A percentile compares a stretch with the other conserved stretches of the same genome.
Evolutionary conservation across 2,888 invertebrate genomes (phyloP).

Genomic region (Xylophagus ater): DNA sequence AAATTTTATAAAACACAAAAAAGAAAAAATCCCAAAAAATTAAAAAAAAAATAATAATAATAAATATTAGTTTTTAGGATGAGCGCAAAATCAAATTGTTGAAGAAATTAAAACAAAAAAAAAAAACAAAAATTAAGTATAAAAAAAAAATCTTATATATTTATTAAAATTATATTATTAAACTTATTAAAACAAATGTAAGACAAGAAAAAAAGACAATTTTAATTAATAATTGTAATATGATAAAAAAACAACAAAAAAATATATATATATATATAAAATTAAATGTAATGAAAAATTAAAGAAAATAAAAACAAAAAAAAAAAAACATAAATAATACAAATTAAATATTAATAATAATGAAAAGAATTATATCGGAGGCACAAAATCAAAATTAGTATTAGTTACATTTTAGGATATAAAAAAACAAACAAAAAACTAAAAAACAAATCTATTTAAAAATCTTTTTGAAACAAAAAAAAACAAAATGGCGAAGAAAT

Average conservation of each 20-base stretch:
- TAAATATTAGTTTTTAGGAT: too few species aligned
- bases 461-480: conserved; percentile 6
- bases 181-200: conserved; percentile 10
- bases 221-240: background rate
- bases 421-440: conserved; percentile 3
- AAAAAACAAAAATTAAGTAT: too few species aligned
- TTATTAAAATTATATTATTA: conserved; percentile 14
- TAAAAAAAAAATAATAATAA: too few species aligned
- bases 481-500: conserved; percentile 6
- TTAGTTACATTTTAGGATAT: conserved; percentile 14
- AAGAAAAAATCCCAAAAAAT: too few species aligned
- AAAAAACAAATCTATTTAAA: background rate
- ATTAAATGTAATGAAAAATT: background rate
- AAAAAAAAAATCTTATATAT: conserved; percentile 14
- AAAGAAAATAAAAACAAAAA: conserved; percentile 5
- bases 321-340: conserved; percentile 8
- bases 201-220: conserved; percentile 6
- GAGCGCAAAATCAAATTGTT: conserved; percentile 14
- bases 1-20: too few species aligned
- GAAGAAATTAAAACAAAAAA: too few species aligned
- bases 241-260: background rate
- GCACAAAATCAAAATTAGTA: conserved; percentile 20
- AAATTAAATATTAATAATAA: conserved; percentile 9
- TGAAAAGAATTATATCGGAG: conserved; percentile 16
- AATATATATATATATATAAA: background rate